Conservation (phyloP, 2,113 vertebrate genomes). For the Eudyptes chrysolophus region DNA sequence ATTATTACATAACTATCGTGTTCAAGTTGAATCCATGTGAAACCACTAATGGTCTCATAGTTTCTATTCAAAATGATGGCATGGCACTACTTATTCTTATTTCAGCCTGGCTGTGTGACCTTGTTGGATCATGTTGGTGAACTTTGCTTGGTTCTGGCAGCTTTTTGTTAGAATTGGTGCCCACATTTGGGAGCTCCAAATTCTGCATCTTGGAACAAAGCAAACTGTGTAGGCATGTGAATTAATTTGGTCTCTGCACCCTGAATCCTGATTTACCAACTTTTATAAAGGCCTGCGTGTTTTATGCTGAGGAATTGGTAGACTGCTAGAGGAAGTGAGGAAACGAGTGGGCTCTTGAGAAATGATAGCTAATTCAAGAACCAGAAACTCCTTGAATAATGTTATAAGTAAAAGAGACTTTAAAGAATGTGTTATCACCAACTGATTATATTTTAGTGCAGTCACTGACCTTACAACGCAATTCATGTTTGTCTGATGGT, state of each 20-base stretch:
- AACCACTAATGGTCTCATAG: not conserved
- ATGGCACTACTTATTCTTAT: not conserved
- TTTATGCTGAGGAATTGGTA: not conserved
- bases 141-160: not conserved
- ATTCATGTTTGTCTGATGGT: not conserved
- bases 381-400: not conserved
- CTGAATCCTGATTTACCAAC: not conserved
- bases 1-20: not conserved
- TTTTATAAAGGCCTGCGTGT: accelerated
- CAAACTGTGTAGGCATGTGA: not conserved
- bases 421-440: not conserved
- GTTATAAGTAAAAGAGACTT: not conserved
- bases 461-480: not conserved
- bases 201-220: not conserved
- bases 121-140: not conserved
- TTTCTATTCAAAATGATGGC: not conserved
- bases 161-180: not conserved
- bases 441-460: not conserved
- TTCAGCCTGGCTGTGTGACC: not conserved
- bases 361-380: not conserved
- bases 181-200: not conserved
- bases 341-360: not conserved
- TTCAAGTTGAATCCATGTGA: not conserved
- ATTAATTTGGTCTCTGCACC: not conserved
- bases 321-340: not conserved